Conservation (phyloP, 2,113 vertebrate species). For the Xiphophorus hellerii region DNA sequence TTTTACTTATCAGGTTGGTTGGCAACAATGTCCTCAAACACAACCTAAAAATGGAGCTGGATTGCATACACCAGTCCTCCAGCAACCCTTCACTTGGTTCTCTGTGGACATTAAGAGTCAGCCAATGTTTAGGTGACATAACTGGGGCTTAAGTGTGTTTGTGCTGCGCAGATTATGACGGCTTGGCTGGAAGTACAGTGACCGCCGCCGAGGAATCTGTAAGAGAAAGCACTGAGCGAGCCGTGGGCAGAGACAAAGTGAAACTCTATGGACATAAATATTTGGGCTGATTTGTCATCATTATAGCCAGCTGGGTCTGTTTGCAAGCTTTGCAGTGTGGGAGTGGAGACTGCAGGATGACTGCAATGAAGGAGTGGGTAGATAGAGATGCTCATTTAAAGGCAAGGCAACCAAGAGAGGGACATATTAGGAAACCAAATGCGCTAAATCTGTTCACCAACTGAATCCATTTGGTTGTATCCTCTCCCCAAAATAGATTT, state of each 20-base stretch:
- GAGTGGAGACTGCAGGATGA: slow-evolving; percentile 61
- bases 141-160: slow-evolving; percentile 58
- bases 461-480: not conserved
- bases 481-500: not conserved
- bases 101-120: slow-evolving; percentile 48
- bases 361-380: slow-evolving; percentile 51
- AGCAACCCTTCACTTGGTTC: slow-evolving; percentile 41
- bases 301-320: slow-evolving; percentile 70
- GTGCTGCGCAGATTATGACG: slow-evolving; percentile 45
- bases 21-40: slow-evolving; percentile 22
- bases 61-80: slow-evolving; percentile 43
- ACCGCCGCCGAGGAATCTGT: slow-evolving; percentile 35
- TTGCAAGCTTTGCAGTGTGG: slow-evolving; percentile 58
- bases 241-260: slow-evolving; percentile 66
- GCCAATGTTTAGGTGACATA: slow-evolving; percentile 71
- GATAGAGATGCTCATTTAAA: slow-evolving; percentile 42
- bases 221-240: slow-evolving; percentile 36
- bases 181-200: slow-evolving; percentile 37
- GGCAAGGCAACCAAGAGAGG: slow-evolving; percentile 4
- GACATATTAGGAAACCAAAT: slow-evolving; percentile 16
- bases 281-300: slow-evolving; percentile 79
- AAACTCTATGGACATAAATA: slow-evolving; percentile 74
- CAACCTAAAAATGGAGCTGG: slow-evolving; percentile 22
- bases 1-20: slow-evolving; percentile 27
- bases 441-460: not conserved